A percentile compares a stretch with the other conserved stretches of the same genome.
Evolutionary conservation across 2,888 invertebrate species (phyloP).

Genomic region (Andrena marginata): DNA sequence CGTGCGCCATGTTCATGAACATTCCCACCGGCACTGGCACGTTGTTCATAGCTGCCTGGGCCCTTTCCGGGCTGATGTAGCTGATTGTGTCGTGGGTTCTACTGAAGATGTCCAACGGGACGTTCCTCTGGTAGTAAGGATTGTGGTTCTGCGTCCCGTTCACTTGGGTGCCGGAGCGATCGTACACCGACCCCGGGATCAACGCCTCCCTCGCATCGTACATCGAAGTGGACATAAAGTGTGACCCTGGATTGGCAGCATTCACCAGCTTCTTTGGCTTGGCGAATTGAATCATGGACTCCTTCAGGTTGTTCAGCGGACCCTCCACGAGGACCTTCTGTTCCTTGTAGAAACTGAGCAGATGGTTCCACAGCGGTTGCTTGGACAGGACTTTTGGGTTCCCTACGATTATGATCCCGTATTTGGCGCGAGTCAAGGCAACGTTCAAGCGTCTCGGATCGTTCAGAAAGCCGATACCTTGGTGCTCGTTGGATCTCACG

Average conservation of each 20-base stretch:
- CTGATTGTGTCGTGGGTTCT: slow-evolving; percentile 95
- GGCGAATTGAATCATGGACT: slow-evolving; percentile 98
- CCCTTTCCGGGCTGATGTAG: slow-evolving; percentile 95
- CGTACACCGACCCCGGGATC: slow-evolving; percentile 97
- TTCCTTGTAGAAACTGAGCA: slow-evolving; percentile 98
- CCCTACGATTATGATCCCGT: slow-evolving; percentile 98
- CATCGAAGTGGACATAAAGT: slow-evolving; percentile 99
- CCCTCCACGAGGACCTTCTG: slow-evolving; percentile 98
- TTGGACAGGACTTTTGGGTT: slow-evolving; percentile 99
- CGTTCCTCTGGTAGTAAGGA: slow-evolving; percentile 84
- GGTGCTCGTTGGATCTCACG: slow-evolving; percentile 99
- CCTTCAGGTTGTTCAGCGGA: slow-evolving; percentile 98
- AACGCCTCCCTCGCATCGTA: slow-evolving; percentile 98
- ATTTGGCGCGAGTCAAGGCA: slow-evolving; percentile 98
- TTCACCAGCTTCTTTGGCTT: slow-evolving; percentile 98
- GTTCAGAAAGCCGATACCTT: slow-evolving; percentile 99
- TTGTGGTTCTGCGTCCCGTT: slow-evolving; percentile 82
- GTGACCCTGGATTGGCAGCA: slow-evolving; percentile 97
- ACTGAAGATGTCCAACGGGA: slow-evolving; percentile 88
- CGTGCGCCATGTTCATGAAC: slow-evolving; percentile 95
- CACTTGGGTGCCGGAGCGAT: slow-evolving; percentile 88
- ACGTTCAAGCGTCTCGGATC: slow-evolving; percentile 99
- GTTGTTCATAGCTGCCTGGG: slow-evolving; percentile 90
- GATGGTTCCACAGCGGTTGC: slow-evolving; percentile 99
- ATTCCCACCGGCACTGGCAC: slow-evolving; percentile 97